Conservation (phyloP, 2,888 invertebrate species). For the Stramonita haemastoma region DNA sequence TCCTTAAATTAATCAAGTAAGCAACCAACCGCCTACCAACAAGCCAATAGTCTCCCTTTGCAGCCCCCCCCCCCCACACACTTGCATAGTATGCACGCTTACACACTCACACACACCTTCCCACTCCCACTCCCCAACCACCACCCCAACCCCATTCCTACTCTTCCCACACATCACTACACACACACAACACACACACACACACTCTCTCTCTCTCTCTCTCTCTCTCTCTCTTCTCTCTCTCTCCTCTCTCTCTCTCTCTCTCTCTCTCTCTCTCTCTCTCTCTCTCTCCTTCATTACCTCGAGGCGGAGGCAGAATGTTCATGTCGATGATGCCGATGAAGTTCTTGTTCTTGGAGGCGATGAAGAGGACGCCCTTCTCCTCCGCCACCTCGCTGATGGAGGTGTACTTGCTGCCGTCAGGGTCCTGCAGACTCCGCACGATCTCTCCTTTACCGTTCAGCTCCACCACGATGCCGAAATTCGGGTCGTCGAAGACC, state of each 20-base stretch:
- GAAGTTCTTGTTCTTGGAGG: constrained; percentile 37
- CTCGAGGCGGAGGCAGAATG: not conserved
- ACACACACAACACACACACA: constrained; percentile 11
- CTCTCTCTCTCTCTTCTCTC: not conserved
- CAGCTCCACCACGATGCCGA: constrained; percentile 48
- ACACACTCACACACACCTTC: not conserved
- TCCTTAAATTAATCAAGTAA: not conserved
- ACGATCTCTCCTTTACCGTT: constrained; percentile 41
- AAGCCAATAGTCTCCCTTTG: too few species aligned
- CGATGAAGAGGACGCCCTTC: constrained; percentile 31
- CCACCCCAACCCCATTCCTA: too few species aligned
- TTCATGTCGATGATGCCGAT: constrained; percentile 30
- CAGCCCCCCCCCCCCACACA: too few species aligned
- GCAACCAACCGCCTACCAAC: too few species aligned
- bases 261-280: too few species aligned
- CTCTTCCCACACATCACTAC: not conserved
- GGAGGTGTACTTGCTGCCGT: constrained; percentile 36
- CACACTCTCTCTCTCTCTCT: not conserved
- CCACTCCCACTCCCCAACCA: not conserved
- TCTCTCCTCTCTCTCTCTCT: too few species aligned
- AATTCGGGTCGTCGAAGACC: constrained; percentile 38
- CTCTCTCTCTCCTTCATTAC: too few species aligned
- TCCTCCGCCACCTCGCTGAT: constrained; percentile 41
- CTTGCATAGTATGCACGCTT: too few species aligned
- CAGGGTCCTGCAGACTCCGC: constrained; percentile 45